Evolutionary conservation across 2,113 vertebrate species (phyloP).

Genomic region (Tichodroma muraria): DNA sequence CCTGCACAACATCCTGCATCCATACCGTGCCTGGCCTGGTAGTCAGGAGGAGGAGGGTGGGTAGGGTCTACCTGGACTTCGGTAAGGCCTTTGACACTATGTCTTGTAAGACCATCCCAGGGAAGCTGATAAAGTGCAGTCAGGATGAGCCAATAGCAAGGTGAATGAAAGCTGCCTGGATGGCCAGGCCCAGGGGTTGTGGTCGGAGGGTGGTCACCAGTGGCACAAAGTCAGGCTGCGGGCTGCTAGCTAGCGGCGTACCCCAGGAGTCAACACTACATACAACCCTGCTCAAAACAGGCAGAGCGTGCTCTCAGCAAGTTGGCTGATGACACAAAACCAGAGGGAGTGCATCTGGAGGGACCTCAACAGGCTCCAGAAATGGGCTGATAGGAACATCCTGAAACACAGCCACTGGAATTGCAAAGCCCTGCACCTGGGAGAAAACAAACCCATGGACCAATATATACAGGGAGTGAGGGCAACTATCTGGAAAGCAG

Average conservation of each 20-base stretch:
- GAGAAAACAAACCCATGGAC: neutral
- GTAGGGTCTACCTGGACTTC: neutral
- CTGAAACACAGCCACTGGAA: neutral
- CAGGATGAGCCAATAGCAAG: neutral
- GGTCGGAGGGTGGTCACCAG: neutral
- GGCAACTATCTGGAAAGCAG: neutral
- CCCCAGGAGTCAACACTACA: neutral
- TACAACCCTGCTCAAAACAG: rapidly evolving
- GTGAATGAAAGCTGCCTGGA: neutral
- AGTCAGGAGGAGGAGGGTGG: neutral
- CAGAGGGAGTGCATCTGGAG: neutral
- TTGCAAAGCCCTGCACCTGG: neutral
- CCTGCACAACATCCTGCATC: neutral
- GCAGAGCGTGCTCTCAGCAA: neutral
- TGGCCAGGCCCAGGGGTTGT: no score
- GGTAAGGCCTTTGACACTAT: neutral
- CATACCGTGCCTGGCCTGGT: neutral
- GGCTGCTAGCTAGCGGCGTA: no score
- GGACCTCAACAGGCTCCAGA: neutral
- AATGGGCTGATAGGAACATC: neutral
- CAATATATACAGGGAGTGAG: rapidly evolving
- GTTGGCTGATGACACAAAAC: neutral
- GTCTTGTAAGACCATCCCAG: neutral
- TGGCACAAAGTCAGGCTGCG: neutral
- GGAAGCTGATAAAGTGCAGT: neutral